A percentile compares a stretch with the other conserved stretches of the same genome.
These are phyloP conservation scores for Drosophila bifasciata DNA, from an alignment of 1,140 invertebrate genomes.

Conservation along the genomic window DNA sequence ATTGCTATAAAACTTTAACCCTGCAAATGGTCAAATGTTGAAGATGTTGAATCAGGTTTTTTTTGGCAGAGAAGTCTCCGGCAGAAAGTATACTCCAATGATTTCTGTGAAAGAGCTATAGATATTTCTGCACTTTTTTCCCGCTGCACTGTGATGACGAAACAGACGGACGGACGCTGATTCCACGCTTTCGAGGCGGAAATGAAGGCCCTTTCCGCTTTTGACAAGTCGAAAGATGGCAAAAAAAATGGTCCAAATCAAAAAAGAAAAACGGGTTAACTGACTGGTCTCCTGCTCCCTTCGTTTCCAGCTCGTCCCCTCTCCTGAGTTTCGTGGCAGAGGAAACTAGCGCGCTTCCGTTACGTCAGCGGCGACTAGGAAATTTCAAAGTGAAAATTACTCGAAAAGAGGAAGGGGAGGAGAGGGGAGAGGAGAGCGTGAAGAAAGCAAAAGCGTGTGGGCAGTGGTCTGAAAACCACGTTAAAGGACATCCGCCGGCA, in stretches of 20 bases:
- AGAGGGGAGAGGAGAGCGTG: slow-evolving; percentile 35
- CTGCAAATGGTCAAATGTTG: no score
- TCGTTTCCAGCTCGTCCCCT: no score
- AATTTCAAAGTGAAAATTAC: slow-evolving; percentile 79
- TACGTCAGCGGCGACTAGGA: slow-evolving; percentile 52
- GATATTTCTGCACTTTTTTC: background rate
- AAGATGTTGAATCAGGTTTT: no score
- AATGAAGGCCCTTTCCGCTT: slow-evolving; percentile 77
- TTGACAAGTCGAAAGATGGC: slow-evolving; percentile 70
- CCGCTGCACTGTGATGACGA: slow-evolving; percentile 3
- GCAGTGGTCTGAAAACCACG: slow-evolving; percentile 70
- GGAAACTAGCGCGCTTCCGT: slow-evolving; percentile 71
- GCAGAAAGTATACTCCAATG: background rate
- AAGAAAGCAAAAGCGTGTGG: slow-evolving; percentile 71
- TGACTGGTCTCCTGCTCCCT: slow-evolving; percentile 23
- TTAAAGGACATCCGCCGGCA: slow-evolving; percentile 79
- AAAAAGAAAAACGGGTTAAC: slow-evolving; percentile 28
- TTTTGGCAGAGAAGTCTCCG: no score
- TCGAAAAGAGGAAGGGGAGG: slow-evolving; percentile 34
- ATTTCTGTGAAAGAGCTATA: background rate
- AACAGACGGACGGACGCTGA: slow-evolving; percentile 8
- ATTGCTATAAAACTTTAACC: no score
- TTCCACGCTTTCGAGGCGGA: slow-evolving; percentile 56
- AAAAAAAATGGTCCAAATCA: no score
- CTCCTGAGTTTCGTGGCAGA: background rate